These are phyloP conservation scores for Syrrhaptes paradoxus DNA, from an alignment of 2,113 vertebrate species.

Conservation along the genomic window DNA sequence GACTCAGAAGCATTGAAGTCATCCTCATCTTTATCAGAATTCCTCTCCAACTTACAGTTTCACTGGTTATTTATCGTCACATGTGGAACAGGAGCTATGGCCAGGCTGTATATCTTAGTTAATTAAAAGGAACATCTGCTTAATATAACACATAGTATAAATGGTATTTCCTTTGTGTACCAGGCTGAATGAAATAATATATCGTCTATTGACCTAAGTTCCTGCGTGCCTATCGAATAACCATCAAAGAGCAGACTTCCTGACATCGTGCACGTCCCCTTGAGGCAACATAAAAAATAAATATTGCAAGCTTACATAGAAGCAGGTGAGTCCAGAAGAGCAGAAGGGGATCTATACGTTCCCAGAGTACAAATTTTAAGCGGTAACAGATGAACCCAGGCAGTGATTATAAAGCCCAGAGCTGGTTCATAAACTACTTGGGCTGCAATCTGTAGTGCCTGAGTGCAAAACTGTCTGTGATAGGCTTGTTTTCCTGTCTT, in stretches of 20 bases:
- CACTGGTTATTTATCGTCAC: neutral
- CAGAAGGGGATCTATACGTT: neutral
- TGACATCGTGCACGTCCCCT: neutral
- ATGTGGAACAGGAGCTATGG: neutral
- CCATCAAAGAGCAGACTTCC: neutral
- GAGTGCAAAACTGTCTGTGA: neutral
- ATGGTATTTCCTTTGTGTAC: slow-evolving; percentile 28
- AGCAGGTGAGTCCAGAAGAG: slow-evolving; percentile 23
- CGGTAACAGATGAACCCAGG: neutral
- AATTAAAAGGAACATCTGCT: slow-evolving; percentile 48
- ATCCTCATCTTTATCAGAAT: neutral
- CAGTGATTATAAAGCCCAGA: neutral
- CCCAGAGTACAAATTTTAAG: slow-evolving; percentile 9
- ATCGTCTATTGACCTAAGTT: neutral
- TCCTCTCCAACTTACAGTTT: neutral
- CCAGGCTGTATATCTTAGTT: neutral
- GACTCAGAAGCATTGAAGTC: neutral
- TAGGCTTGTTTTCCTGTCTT: neutral
- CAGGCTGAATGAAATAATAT: slow-evolving; percentile 12
- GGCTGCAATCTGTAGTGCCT: neutral
- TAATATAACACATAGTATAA: neutral
- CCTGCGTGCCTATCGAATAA: neutral
- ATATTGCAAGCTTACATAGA: neutral
- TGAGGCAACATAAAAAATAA: neutral
- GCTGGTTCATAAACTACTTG: neutral